phyloP scores from a whole-genome alignment of 2,113 vertebrate species.

The Leuciscus idus region DNA sequence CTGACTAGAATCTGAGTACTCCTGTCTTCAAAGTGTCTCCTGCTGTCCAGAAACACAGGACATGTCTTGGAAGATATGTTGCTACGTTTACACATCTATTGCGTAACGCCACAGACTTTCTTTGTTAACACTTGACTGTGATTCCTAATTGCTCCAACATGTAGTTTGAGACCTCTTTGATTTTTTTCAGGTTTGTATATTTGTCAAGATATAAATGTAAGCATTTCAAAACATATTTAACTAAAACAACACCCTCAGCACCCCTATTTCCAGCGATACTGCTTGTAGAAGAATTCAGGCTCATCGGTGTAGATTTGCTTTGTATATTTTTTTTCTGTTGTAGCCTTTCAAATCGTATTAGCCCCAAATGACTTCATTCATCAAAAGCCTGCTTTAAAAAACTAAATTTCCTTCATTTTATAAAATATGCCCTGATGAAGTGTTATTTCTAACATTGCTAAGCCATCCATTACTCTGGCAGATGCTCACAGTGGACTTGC shows the following conservation, averaged over 20 bases:
- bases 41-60: slow-evolving; percentile 51
- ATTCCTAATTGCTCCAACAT: slow-evolving; percentile 50
- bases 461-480: not conserved
- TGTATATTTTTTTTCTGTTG: not conserved
- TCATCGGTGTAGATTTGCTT: not conserved
- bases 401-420: too few relatives aligned
- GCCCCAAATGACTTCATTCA: not conserved
- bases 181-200: not conserved
- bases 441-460: not conserved
- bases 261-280: too few relatives aligned
- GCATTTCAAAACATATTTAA: not conserved
- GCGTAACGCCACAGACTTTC: slow-evolving; percentile 55
- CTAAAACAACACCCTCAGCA: too few relatives aligned
- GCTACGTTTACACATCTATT: slow-evolving; percentile 55
- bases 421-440: too few relatives aligned
- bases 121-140: slow-evolving; percentile 49
- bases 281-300: not conserved
- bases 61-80: slow-evolving; percentile 8
- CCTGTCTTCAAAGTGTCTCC: not conserved
- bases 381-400: too few relatives aligned
- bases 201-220: not conserved
- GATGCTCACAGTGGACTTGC: not conserved
- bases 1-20: not conserved
- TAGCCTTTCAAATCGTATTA: not conserved
- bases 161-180: slow-evolving; percentile 34